Evolutionary conservation across 2,888 invertebrate genomes (phyloP).

Genomic region (Microctonus aethiopoides): DNA sequence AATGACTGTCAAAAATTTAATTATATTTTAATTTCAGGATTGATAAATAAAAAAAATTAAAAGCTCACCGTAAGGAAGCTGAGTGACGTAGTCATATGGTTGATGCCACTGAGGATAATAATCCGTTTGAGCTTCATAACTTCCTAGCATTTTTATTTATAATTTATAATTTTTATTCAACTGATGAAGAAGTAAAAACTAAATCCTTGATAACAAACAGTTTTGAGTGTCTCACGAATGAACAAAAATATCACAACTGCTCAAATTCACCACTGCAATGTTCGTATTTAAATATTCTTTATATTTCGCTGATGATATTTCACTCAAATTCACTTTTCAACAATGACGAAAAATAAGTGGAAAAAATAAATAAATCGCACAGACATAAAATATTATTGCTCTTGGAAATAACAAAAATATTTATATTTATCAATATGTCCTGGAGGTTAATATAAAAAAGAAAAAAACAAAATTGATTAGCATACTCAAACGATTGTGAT

Average conservation of each 20-base stretch:
- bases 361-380: neutral
- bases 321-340: neutral
- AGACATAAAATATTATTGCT: neutral
- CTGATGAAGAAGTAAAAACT: too few species aligned
- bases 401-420: neutral
- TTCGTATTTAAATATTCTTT: too few species aligned
- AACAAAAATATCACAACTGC: neutral
- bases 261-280: neutral
- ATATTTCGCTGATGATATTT: too few species aligned
- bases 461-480: neutral
- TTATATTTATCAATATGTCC: neutral
- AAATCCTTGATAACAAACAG: too few species aligned
- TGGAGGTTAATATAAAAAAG: neutral
- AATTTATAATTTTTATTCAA: neutral
- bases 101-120: slow-evolving; percentile 66
- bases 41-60: neutral
- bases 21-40: too few species aligned
- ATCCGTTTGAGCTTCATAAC: slow-evolving; percentile 63
- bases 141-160: slow-evolving; percentile 54
- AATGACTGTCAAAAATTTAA: too few species aligned
- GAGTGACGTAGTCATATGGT: slow-evolving; percentile 64
- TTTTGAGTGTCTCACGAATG: neutral
- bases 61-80: slow-evolving; percentile 61
- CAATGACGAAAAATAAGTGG: neutral
- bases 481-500: slow-evolving; percentile 45